These are phyloP conservation scores for Cyanoderma ruficeps DNA, from an alignment of 2,113 vertebrate species.

Conservation along the genomic window DNA sequence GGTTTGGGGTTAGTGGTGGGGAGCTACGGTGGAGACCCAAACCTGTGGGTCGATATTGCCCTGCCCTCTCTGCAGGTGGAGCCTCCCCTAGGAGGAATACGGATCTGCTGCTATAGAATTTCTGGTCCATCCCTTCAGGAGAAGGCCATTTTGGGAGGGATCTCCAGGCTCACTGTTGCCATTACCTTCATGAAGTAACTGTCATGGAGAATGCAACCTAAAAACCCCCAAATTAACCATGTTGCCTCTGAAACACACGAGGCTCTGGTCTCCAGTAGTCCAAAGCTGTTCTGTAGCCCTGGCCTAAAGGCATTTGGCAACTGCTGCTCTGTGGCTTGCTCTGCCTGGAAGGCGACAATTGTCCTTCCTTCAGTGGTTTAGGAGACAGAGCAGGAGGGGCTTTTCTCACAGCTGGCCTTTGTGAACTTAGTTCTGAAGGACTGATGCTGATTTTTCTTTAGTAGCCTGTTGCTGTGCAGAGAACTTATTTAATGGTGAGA, in stretches of 20 bases:
- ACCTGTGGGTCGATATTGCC: too few relatives aligned
- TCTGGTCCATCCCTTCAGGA: not conserved
- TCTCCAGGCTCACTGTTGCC: not conserved
- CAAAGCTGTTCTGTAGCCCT: not conserved
- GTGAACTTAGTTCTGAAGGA: not conserved
- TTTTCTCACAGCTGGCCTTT: not conserved
- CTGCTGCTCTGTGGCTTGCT: not conserved
- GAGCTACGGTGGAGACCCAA: too few relatives aligned
- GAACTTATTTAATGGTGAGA: not conserved
- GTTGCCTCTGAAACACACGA: fast-evolving
- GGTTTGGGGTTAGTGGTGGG: not conserved
- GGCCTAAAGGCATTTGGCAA: not conserved
- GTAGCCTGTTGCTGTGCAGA: not conserved
- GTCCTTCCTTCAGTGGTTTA: not conserved
- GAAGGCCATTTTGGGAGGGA: not conserved
- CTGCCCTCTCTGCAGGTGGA: not conserved
- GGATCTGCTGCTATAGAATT: not conserved
- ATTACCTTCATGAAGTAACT: fast-evolving
- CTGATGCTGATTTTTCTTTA: not conserved
- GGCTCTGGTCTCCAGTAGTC: not conserved
- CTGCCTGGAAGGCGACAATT: not conserved
- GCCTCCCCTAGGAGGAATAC: not conserved
- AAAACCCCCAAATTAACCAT: fast-evolving
- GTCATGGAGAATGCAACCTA: not conserved
- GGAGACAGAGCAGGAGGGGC: fast-evolving